Percentiles rank a stretch among this genome's conserved stretches.
These are phyloP conservation scores for Morinoia aosen DNA, from an alignment of 2,888 invertebrate species.

Conservation along the genomic window DNA sequence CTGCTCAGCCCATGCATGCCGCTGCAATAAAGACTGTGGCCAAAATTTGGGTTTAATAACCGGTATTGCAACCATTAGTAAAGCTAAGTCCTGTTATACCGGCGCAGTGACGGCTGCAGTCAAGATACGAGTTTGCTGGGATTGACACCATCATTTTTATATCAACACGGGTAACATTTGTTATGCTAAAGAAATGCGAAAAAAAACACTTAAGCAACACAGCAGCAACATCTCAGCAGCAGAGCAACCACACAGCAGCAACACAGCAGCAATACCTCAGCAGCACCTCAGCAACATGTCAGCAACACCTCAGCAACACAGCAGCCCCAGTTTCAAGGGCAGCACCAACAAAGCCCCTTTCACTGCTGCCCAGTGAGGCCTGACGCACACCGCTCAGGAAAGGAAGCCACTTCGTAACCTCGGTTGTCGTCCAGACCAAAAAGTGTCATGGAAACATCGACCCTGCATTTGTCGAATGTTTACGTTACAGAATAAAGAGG, in stretches of 20 bases:
- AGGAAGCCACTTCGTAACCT: neutral
- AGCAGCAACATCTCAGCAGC: neutral
- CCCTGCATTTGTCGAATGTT: too few relatives aligned
- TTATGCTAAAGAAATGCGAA: neutral
- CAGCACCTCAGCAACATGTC: neutral
- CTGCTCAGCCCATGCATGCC: too few relatives aligned
- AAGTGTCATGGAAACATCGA: neutral
- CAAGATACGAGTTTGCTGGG: neutral
- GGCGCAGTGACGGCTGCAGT: neutral
- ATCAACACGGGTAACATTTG: neutral
- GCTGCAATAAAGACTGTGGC: too few relatives aligned
- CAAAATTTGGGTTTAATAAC: too few relatives aligned
- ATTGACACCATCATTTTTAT: neutral
- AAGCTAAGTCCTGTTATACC: too few relatives aligned
- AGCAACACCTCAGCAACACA: slow-evolving; percentile 6
- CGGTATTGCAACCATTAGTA: too few relatives aligned
- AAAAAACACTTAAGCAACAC: neutral
- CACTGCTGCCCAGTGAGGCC: slow-evolving; percentile 4
- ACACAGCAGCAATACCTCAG: too few relatives aligned
- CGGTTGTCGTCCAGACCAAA: neutral
- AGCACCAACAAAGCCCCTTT: slow-evolving; percentile 2
- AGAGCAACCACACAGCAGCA: neutral
- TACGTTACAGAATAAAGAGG: neutral
- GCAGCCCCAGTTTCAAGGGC: slow-evolving; percentile 25
- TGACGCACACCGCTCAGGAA: neutral